These are phyloP conservation scores for Phaethornis superciliosus DNA, from an alignment of 2,113 vertebrate species.

Conservation along the genomic window DNA sequence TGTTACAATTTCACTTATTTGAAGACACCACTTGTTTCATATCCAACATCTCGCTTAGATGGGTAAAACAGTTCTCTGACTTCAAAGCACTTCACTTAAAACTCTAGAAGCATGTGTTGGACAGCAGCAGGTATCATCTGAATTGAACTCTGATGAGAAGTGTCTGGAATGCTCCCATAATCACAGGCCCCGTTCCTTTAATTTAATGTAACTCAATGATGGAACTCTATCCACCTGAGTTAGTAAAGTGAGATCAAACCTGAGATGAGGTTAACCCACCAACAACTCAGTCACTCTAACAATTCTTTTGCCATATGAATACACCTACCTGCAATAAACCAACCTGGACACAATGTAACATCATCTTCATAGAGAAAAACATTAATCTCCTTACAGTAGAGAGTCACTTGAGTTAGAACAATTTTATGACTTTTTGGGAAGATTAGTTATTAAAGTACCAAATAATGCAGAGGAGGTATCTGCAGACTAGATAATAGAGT, in stretches of 20 bases:
- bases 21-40: neutral
- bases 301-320: neutral
- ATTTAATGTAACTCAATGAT: neutral
- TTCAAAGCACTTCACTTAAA: neutral
- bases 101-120: neutral
- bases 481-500: neutral
- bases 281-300: neutral
- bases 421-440: neutral
- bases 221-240: fast-evolving
- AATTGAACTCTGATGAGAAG: neutral
- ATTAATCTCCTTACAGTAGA: neutral
- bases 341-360: neutral
- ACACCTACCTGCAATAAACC: neutral
- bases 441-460: neutral
- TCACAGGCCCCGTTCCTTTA: neutral
- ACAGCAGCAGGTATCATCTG: neutral
- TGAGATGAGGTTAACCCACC: neutral
- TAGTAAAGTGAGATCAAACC: neutral
- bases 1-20: neutral
- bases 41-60: neutral
- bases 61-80: neutral
- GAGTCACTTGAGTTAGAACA: neutral
- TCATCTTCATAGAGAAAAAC: neutral
- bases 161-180: neutral
- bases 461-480: neutral